Base-by-base conservation (phyloP, 2,888 invertebrate genomes). In the Pogonocherus hispidulus region DNA sequence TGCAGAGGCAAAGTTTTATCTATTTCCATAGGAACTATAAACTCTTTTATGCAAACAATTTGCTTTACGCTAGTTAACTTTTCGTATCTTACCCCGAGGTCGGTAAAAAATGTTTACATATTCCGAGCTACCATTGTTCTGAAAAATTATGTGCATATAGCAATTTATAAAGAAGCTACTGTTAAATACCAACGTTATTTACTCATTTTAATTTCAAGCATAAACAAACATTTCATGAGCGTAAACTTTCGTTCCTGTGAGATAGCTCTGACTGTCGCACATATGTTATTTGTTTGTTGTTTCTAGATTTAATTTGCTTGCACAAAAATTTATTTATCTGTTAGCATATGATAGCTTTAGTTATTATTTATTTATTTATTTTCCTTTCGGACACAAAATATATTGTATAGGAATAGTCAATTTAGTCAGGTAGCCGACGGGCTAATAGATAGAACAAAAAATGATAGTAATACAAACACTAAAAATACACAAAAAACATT, bases 1-100 rank as follows among this genome's bases (percentile, higher is more conserved):
- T n/a, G 5, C 41, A 41, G 41, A 41, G 14, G 14, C 41, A 41
- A 16, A 41, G 41, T 41, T 41, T 41, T 41, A 41, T 41, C 41
- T 41, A 41, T 41, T 41, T 41, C 41, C 41, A 41, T 41, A 47
- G 22, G 20, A 47, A 47, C 47, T 47, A 47, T 22, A 47, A 47
- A 47, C 20, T 47, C 47, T 47, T 19, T 47, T 47, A 47, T 47
- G 22, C 47, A 52, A 52, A 52, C 22, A 22, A 56, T 41, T 56
- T 41, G 23, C 41, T 56, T 56, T 55, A 56, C 23, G 22, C 22
- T 37, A 19, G 44, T 44, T 56, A 23, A 18, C 35, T 44, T 56
- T 18, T 27, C 51, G 27, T 22, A 52, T 6, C 6, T 44, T 56
- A 35, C 20, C 44, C 56, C 20, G 37, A 44, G 22, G 44, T 20